phyloP scores from a whole-genome alignment of 2,888 invertebrate species.

The Drosophila lutescens region DNA sequence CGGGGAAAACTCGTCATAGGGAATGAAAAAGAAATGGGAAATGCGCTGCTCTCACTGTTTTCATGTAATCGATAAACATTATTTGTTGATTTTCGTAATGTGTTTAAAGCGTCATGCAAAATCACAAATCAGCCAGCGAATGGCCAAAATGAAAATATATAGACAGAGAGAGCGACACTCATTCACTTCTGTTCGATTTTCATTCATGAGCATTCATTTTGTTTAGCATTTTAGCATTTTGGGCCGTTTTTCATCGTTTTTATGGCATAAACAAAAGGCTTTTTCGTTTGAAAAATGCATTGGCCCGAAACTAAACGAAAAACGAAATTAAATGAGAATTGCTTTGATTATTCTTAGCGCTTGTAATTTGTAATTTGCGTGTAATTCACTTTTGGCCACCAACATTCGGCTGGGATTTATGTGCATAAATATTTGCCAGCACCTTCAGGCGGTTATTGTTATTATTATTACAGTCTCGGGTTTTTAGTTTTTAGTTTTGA shows the following conservation, averaged over 20 bases:
- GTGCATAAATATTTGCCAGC: constrained; percentile 59
- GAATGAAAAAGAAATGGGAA: constrained; percentile 1
- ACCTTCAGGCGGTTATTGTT: constrained; percentile 15
- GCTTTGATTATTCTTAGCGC: constrained; percentile 26
- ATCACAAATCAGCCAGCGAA: constrained; percentile 2
- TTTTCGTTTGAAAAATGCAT: constrained; percentile 40
- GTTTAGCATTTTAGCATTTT: constrained; percentile 27
- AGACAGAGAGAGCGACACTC: constrained; percentile 8
- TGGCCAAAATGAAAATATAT: neutral
- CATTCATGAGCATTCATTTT: constrained; percentile 51
- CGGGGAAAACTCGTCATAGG: constrained; percentile 2
- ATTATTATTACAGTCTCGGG: constrained; percentile 10
- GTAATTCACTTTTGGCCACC: constrained; percentile 36
- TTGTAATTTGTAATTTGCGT: constrained; percentile 53
- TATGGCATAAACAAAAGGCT: constrained; percentile 57
- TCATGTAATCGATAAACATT: constrained; percentile 59
- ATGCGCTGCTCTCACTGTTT: neutral
- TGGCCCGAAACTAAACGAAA: neutral
- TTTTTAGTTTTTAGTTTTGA: neutral
- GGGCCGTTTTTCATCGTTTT: constrained; percentile 38
- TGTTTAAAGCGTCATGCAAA: constrained; percentile 47
- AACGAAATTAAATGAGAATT: constrained; percentile 33
- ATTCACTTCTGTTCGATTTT: constrained; percentile 20
- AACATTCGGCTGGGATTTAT: constrained; percentile 49
- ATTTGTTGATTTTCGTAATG: constrained; percentile 50